Evolutionary conservation across 2,113 vertebrate genomes (phyloP).

Genomic region (Zapus hudsonius): DNA sequence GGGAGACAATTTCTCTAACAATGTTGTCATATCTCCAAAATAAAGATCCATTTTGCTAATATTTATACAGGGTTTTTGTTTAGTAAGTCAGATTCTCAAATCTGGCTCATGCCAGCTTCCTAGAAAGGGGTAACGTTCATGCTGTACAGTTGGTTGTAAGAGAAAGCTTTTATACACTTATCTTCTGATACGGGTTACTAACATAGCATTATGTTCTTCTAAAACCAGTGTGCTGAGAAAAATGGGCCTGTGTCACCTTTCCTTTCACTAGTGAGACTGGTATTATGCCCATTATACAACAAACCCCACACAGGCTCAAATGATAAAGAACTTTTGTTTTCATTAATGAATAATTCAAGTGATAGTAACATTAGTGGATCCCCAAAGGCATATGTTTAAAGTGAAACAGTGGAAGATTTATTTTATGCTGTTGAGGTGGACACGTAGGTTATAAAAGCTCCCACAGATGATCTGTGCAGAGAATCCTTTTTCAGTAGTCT

Average conservation of each 20-base stretch:
- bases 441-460: conserved; percentile 83
- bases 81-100: not conserved
- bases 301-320: not conserved
- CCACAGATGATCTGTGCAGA: conserved; percentile 63
- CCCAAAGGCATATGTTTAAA: not conserved
- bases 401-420: conserved; percentile 70
- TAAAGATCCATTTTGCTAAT: not conserved
- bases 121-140: not conserved
- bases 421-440: conserved; percentile 72
- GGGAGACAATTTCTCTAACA: too few species aligned
- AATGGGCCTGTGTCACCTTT: not conserved
- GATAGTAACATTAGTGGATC: not conserved
- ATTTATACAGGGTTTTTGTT: not conserved
- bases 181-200: not conserved
- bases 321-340: not conserved
- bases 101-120: not conserved
- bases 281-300: not conserved
- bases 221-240: not conserved
- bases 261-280: not conserved
- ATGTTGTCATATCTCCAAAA: not conserved
- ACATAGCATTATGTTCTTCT: not conserved
- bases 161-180: not conserved
- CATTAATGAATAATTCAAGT: not conserved
- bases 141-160: not conserved
- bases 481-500: conserved; percentile 78